Evolutionary conservation across 2,888 invertebrate species (phyloP).

Genomic region (Ophion ventricosus): DNA sequence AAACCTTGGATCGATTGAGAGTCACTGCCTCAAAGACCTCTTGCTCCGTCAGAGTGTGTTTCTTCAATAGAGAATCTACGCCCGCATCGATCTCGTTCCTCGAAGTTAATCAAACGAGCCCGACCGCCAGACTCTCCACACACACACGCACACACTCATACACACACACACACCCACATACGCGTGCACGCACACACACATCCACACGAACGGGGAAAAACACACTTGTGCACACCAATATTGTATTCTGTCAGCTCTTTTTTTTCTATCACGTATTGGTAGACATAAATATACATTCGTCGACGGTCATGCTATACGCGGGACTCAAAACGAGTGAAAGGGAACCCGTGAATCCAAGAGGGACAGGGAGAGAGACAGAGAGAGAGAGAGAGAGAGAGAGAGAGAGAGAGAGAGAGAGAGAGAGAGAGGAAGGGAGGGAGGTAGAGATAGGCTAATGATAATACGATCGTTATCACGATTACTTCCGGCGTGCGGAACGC

Average conservation of each 20-base stretch:
- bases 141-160: slow-evolving; percentile 16
- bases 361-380: background rate
- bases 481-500: slow-evolving; percentile 64
- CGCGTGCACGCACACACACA: slow-evolving; percentile 24
- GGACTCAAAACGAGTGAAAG: background rate
- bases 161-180: slow-evolving; percentile 12
- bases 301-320: slow-evolving; percentile 6
- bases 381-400: slow-evolving; percentile 15
- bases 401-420: slow-evolving; percentile 9
- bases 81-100: slow-evolving; percentile 56
- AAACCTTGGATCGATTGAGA: slow-evolving; percentile 13
- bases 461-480: slow-evolving; percentile 63
- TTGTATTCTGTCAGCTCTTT: slow-evolving; percentile 6
- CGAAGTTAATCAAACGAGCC: slow-evolving; percentile 51
- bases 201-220: slow-evolving; percentile 8
- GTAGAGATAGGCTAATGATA: slow-evolving; percentile 46
- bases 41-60: slow-evolving; percentile 23
- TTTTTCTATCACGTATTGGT: slow-evolving; percentile 26
- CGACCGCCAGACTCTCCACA: slow-evolving; percentile 32
- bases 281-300: slow-evolving; percentile 35
- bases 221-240: slow-evolving; percentile 9
- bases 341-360: background rate
- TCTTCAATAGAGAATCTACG: slow-evolving; percentile 43
- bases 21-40: slow-evolving; percentile 41
- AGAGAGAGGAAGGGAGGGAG: slow-evolving; percentile 1